Conservation (phyloP, 2,888 invertebrate genomes). For the Acleris holmiana region DNA sequence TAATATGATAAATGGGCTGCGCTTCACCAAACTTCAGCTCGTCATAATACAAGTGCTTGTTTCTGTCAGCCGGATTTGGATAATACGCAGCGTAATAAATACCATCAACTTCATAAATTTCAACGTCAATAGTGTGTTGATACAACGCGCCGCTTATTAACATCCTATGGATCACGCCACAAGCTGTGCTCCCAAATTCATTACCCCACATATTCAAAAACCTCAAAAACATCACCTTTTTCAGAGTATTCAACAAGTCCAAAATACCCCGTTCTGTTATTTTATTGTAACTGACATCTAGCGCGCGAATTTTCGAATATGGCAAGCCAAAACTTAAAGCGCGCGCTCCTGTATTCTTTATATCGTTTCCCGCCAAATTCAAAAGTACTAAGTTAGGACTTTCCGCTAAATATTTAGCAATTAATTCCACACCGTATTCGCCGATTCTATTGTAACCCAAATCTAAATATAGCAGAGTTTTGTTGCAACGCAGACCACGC, state of each 20-base stretch:
- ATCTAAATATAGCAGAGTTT: constrained; percentile 83
- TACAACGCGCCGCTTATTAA: constrained; percentile 61
- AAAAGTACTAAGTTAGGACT: constrained; percentile 78
- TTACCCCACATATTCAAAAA: constrained; percentile 78
- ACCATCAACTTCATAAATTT: constrained; percentile 65
- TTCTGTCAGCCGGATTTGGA: constrained; percentile 73
- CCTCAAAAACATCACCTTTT: constrained; percentile 74
- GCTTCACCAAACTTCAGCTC: constrained; percentile 75
- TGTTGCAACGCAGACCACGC: constrained; percentile 78
- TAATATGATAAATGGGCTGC: constrained; percentile 70
- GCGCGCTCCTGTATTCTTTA: constrained; percentile 83
- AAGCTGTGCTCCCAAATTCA: constrained; percentile 67
- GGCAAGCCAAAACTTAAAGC: constrained; percentile 82
- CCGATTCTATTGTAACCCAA: constrained; percentile 85
- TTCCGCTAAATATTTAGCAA: constrained; percentile 80
- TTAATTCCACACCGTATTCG: constrained; percentile 81
- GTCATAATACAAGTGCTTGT: constrained; percentile 83
- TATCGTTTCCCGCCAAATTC: constrained; percentile 83
- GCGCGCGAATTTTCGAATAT: constrained; percentile 81
- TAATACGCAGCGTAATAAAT: constrained; percentile 66
- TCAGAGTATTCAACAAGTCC: constrained; percentile 81
- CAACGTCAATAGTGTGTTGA: constrained; percentile 70
- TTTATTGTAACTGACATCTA: constrained; percentile 84
- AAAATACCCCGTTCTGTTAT: constrained; percentile 80
- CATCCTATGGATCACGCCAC: constrained; percentile 69